Conservation (phyloP, 2,888 invertebrate species). For the Eulithis prunata region DNA sequence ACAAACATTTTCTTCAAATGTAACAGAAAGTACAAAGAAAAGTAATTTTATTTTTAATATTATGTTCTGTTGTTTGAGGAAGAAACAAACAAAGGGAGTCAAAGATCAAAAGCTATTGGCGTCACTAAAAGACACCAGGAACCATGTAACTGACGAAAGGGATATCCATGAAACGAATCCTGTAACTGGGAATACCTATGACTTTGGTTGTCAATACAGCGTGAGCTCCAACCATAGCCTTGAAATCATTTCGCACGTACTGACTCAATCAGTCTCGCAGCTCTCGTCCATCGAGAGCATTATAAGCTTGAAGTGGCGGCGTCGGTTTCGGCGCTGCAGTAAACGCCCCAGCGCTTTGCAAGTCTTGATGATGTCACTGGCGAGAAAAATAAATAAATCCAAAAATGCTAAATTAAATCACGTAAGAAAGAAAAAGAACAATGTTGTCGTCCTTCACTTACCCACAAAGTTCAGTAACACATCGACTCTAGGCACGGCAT, state of each 20-base stretch:
- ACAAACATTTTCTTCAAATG: slow-evolving; percentile 24
- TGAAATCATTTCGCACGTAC: slow-evolving; percentile 57
- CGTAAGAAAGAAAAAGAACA: slow-evolving; percentile 46
- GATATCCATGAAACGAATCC: slow-evolving; percentile 37
- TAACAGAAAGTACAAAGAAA: slow-evolving; percentile 35
- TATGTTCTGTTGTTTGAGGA: slow-evolving; percentile 51
- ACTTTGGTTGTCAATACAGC: slow-evolving; percentile 59
- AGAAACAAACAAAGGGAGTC: slow-evolving; percentile 25
- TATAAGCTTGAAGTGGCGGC: slow-evolving; percentile 43
- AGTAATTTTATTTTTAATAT: slow-evolving; percentile 42
- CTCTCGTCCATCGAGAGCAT: slow-evolving; percentile 48
- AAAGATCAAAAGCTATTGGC: slow-evolving; percentile 1
- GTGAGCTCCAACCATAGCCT: slow-evolving; percentile 56
- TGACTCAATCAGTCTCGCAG: slow-evolving; percentile 53
- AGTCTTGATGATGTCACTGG: slow-evolving; percentile 48
- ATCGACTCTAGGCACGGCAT: slow-evolving; percentile 36
- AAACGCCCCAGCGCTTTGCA: slow-evolving; percentile 44
- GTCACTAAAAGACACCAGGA: slow-evolving; percentile 7
- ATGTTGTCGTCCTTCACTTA: slow-evolving; percentile 51
- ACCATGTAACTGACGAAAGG: slow-evolving; percentile 2
- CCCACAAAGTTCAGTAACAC: slow-evolving; percentile 48
- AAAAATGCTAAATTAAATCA: slow-evolving; percentile 40
- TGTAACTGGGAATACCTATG: slow-evolving; percentile 38
- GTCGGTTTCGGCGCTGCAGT: slow-evolving; percentile 30
- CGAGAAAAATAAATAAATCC: slow-evolving; percentile 49